Evolutionary conservation across 2,113 vertebrate genomes (phyloP).

Genomic region (Cyprinus carpio): DNA sequence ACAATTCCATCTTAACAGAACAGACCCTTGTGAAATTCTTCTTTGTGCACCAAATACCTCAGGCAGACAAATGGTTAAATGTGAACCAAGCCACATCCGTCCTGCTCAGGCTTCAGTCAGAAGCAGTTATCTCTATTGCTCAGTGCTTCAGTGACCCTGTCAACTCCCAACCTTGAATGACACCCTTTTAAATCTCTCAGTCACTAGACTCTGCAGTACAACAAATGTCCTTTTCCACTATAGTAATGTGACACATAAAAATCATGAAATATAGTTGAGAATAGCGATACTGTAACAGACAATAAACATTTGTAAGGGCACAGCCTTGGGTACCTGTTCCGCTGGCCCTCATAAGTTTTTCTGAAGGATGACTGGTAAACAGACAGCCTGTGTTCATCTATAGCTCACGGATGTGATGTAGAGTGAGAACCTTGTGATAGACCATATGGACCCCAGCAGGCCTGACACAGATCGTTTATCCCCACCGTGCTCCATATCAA

Average conservation of each 20-base stretch:
- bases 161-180: conserved; percentile 5
- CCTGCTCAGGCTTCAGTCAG: not conserved
- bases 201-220: not conserved
- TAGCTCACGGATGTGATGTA: conserved; percentile 27
- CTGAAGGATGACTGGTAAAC: conserved; percentile 17
- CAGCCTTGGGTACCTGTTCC: conserved; percentile 21
- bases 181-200: not conserved
- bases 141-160: not conserved
- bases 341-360: not conserved
- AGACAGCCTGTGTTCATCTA: conserved; percentile 20
- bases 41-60: not conserved
- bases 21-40: not conserved
- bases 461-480: conserved; percentile 36
- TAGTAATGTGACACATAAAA: conserved; percentile 23
- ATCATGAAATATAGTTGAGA: conserved; percentile 15
- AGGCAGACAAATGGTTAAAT: not conserved
- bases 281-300: conserved; percentile 16
- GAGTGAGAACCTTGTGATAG: conserved; percentile 10
- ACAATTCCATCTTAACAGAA: not conserved
- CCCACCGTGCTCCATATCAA: not conserved
- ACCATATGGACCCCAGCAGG: conserved; percentile 31
- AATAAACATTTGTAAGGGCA: conserved; percentile 6
- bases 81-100: not conserved
- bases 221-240: not conserved
- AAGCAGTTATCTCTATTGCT: conserved; percentile 9